phyloP scores from a whole-genome alignment of 2,113 vertebrate species.

The Sylvietta virens region DNA sequence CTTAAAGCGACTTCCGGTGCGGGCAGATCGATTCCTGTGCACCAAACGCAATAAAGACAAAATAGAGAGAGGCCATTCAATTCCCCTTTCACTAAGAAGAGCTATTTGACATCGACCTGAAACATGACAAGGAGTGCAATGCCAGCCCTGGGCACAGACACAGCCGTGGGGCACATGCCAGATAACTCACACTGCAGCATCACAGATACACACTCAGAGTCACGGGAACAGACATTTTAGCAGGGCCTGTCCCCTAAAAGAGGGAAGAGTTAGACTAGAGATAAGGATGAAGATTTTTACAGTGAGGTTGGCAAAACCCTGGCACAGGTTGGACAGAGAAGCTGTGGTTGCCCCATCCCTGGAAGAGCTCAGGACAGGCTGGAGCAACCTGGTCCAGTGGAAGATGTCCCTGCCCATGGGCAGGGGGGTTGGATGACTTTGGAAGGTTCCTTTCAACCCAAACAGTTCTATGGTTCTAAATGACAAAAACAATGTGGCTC shows the following conservation, averaged over 20 bases:
- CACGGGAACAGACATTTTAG: background rate
- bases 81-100: background rate
- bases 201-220: background rate
- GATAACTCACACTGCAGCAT: background rate
- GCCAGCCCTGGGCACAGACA: background rate
- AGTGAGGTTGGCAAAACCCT: background rate
- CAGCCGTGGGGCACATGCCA: background rate
- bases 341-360: background rate
- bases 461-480: fast-evolving
- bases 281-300: background rate
- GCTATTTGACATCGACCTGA: background rate
- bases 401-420: background rate
- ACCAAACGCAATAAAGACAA: background rate
- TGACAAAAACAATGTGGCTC: background rate
- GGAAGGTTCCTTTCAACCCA: background rate
- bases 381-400: background rate
- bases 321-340: background rate
- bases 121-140: background rate
- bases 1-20: fast-evolving
- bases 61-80: background rate
- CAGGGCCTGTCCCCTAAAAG: background rate
- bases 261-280: background rate
- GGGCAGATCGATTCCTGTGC: background rate
- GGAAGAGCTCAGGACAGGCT: background rate
- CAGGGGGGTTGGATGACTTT: background rate